These are phyloP conservation scores for Autographa pulchrina DNA, from an alignment of 2,888 invertebrate genomes.

Conservation along the genomic window DNA sequence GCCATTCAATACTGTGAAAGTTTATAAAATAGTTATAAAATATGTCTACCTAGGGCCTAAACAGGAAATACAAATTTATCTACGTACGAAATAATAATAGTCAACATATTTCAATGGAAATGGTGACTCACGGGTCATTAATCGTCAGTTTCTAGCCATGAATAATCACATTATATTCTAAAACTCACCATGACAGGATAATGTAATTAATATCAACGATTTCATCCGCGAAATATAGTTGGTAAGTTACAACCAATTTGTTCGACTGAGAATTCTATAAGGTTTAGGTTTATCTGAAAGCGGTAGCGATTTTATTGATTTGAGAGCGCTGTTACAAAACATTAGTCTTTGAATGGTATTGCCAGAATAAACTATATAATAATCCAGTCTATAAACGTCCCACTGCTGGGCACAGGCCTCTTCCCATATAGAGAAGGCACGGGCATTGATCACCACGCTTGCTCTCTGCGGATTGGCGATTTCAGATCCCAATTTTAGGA, in stretches of 20 bases:
- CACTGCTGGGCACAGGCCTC: no score
- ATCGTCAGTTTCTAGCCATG: conserved; percentile 34
- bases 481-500: no score
- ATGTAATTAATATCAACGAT: conserved; percentile 59
- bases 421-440: no score
- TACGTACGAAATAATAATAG: neutral
- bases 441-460: no score
- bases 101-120: conserved; percentile 25
- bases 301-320: conserved; percentile 21
- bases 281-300: conserved; percentile 26
- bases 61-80: neutral
- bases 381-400: no score
- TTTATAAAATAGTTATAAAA: neutral
- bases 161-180: conserved; percentile 48
- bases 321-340: neutral
- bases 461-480: no score
- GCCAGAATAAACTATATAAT: no score
- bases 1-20: neutral
- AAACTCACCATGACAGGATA: conserved; percentile 53
- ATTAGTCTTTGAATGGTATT: no score
- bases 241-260: conserved; percentile 58
- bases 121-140: conserved; percentile 45
- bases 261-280: conserved; percentile 35
- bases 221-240: conserved; percentile 62
- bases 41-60: neutral